These are phyloP conservation scores for Ramphastos sulfuratus DNA, from an alignment of 2,113 vertebrate species.

Conservation along the genomic window DNA sequence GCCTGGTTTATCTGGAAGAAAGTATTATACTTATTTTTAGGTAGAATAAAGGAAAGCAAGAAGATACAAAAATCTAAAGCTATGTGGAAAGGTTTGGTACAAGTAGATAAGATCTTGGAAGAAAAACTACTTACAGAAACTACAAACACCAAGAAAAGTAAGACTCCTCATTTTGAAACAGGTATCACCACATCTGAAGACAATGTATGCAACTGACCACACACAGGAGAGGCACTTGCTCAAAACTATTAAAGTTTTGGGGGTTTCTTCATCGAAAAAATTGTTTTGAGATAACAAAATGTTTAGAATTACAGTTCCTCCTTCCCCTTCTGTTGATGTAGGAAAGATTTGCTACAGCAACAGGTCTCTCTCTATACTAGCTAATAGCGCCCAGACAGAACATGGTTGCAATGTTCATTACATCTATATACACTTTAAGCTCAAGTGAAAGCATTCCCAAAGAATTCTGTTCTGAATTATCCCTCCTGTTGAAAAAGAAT, in stretches of 20 bases:
- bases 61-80: neutral
- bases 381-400: neutral
- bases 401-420: rapidly evolving
- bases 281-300: neutral
- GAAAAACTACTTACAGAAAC: neutral
- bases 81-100: neutral
- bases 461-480: neutral
- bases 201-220: neutral
- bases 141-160: neutral
- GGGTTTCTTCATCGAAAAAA: neutral
- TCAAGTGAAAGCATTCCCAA: neutral
- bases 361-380: neutral
- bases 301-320: neutral
- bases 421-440: neutral
- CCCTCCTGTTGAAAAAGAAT: neutral
- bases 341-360: neutral
- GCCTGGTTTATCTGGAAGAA: slow-evolving; percentile 90
- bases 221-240: neutral
- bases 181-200: neutral
- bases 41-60: neutral
- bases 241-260: neutral
- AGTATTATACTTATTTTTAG: slow-evolving; percentile 46
- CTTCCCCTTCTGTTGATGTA: neutral
- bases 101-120: neutral
- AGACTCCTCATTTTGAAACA: neutral